phyloP scores from a whole-genome alignment of 2,888 invertebrate species.

The Ditylenchus weischeri region DNA sequence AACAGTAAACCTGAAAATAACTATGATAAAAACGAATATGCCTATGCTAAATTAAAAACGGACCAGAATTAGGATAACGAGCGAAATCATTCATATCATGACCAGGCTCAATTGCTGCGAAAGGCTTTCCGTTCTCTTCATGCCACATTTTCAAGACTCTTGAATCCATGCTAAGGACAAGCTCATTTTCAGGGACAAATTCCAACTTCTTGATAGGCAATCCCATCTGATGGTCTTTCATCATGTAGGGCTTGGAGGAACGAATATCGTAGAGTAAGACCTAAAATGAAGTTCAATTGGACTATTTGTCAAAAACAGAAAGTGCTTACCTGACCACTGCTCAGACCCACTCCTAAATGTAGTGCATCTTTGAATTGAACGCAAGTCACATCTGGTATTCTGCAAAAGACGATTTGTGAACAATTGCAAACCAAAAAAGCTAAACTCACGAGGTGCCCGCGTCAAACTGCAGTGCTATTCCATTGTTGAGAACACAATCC shows the following conservation, averaged over 20 bases:
- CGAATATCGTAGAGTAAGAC: constrained; percentile 85
- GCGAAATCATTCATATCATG: constrained; percentile 76
- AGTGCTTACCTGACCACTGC: constrained; percentile 78
- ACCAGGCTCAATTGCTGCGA: constrained; percentile 82
- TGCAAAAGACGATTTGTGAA: constrained; percentile 19
- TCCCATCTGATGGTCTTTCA: constrained; percentile 92
- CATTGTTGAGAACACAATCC: constrained; percentile 71
- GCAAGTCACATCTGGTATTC: constrained; percentile 70
- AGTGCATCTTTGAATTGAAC: constrained; percentile 65
- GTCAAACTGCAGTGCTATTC: constrained; percentile 32
- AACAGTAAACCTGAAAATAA: constrained; percentile 70
- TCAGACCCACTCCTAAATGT: constrained; percentile 79
- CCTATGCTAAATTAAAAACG: background rate
- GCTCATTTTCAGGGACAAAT: constrained; percentile 69
- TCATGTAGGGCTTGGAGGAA: constrained; percentile 77
- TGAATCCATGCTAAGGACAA: constrained; percentile 81
- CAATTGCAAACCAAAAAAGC: background rate
- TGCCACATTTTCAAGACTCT: constrained; percentile 81
- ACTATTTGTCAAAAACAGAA: background rate
- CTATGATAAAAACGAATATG: background rate
- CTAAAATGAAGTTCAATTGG: constrained; percentile 46
- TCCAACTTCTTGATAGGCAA: constrained; percentile 82
- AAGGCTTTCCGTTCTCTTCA: constrained; percentile 81
- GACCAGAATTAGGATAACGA: constrained; percentile 52
- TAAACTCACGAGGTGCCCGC: constrained; percentile 14